phyloP scores from a whole-genome alignment of 2,797 vertebrate species.

The Champsocephalus esox region DNA sequence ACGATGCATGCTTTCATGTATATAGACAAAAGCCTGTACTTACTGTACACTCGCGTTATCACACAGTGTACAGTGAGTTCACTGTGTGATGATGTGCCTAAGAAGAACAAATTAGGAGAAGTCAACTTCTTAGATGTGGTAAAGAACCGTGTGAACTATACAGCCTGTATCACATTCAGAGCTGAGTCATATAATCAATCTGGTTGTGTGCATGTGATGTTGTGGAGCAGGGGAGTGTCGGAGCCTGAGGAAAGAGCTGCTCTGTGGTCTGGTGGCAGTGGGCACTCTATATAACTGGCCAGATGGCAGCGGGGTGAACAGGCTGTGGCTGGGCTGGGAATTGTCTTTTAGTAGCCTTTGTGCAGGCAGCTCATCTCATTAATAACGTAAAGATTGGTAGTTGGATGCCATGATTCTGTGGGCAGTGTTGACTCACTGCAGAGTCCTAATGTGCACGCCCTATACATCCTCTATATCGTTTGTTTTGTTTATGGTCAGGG shows the following conservation, averaged over 20 bases:
- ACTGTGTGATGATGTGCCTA: background rate
- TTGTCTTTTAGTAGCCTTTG: background rate
- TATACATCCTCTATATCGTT: too few species aligned
- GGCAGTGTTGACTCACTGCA: background rate
- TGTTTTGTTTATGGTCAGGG: background rate
- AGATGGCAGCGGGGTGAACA: background rate
- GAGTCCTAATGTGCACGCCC: background rate
- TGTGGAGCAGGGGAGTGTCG: background rate
- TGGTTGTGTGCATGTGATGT: background rate
- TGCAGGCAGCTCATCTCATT: background rate
- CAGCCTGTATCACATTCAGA: background rate
- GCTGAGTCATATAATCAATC: background rate
- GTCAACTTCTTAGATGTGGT: background rate
- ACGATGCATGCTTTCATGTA: background rate
- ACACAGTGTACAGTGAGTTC: background rate
- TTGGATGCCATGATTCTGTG: background rate
- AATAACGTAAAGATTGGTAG: background rate
- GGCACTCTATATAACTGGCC: background rate
- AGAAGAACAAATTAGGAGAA: background rate
- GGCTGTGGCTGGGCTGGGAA: background rate
- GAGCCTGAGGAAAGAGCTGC: slow-evolving; percentile 3
- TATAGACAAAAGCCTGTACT: background rate
- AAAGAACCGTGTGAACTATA: background rate
- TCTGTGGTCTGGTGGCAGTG: background rate
- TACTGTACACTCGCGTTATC: too few species aligned